Evolutionary conservation across 1,140 invertebrate species (phyloP).

Genomic region (Coptotermes formosanus): DNA sequence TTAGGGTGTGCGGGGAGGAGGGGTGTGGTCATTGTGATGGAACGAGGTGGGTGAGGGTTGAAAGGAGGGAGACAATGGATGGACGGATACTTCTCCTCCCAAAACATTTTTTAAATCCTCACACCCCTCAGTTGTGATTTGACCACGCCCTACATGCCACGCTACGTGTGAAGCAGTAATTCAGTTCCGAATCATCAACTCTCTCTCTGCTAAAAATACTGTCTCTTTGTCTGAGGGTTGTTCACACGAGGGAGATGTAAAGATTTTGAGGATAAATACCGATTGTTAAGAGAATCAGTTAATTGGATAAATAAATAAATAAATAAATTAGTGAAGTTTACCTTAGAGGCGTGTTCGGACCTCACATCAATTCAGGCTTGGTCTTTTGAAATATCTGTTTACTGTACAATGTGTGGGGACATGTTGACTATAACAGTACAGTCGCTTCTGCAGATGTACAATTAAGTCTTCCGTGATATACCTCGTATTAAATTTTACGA

Average conservation of each 20-base stretch:
- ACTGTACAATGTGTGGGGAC: too few relatives aligned
- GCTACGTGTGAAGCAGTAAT: background rate
- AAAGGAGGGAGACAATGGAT: background rate
- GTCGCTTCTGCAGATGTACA: too few relatives aligned
- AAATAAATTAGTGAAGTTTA: too few relatives aligned
- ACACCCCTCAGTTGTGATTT: background rate
- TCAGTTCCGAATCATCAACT: conserved; percentile 15
- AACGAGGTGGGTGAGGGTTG: background rate
- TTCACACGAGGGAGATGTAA: background rate
- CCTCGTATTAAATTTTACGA: too few relatives aligned
- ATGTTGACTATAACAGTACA: too few relatives aligned
- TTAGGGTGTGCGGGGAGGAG: background rate
- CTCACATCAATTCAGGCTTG: too few relatives aligned
- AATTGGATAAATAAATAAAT: too few relatives aligned
- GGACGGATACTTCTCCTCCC: background rate
- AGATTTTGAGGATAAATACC: too few relatives aligned
- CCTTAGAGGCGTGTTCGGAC: too few relatives aligned
- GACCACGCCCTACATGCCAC: conserved; percentile 9
- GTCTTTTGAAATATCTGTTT: too few relatives aligned
- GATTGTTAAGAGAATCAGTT: too few relatives aligned
- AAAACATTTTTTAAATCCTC: conserved; percentile 19
- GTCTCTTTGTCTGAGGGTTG: background rate
- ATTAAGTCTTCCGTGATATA: too few relatives aligned
- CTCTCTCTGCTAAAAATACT: background rate
- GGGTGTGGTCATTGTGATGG: conserved; percentile 22